Base-by-base conservation (phyloP, 2,797 vertebrate genomes). In the Enteromius radiatus region DNA sequence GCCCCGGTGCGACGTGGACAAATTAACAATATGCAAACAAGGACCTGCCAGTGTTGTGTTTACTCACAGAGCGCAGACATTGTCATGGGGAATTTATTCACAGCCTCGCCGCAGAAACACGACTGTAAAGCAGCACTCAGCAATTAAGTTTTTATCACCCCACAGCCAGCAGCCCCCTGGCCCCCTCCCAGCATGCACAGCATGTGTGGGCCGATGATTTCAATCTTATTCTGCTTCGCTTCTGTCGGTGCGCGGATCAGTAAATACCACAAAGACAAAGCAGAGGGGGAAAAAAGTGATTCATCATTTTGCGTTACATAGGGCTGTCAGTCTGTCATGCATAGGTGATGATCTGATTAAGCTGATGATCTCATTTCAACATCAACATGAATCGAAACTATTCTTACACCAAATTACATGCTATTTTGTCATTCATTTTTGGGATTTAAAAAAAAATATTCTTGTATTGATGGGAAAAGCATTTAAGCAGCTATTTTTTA, bases 11-110 rank as follows among this genome's bases (percentile, higher is more conserved):
- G 26, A 80, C 45, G 64, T 64, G 38, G 67, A 83, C 75, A 87
- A 88, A 89, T 88, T 84, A 88, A 84, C 86, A 78, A 87, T 88
- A 86, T 88, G 87, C 85, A 90, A 88, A 89, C 78, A 78, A 85
- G 77, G 75, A 74, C 77, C 76, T 77, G 78, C 80, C 73, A 79
- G 71, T 70, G 80, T 41, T 80, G 67, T 91, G 88, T 88, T 90
- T 89, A 87, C 84, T 85, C 84, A 84, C 63, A 84, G 76, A 86
- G 68, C 78, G 69, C 76, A 84, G 87, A 84, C 76, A 85, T 76
- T 84, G 86, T 84, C 89, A 87, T 54, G 52, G 75, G 78, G 74
- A 81, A 87, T 87, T 85, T 84, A 83, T 82, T 88, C 83, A 81
- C 67, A 43, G 76, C 76, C 69, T 78, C 61, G 26, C 76, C 54